A percentile compares a stretch with the other conserved stretches of the same genome.
Conservation (phyloP, 2,797 vertebrate genomes). For the Cheirogaleus major region DNA sequence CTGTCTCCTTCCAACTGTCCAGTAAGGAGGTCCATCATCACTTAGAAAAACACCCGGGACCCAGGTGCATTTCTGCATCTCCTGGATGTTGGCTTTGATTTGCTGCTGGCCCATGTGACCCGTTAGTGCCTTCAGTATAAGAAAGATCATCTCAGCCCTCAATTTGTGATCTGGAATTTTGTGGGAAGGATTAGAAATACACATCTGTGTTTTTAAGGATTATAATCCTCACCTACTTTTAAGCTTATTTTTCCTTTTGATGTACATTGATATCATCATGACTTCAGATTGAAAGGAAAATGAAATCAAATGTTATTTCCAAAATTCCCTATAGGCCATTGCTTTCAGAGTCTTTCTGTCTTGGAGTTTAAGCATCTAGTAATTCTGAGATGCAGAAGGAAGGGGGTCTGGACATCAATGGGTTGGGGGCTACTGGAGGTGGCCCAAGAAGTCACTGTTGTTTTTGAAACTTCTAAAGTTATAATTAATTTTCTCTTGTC, state of each 20-base stretch:
- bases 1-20: background rate
- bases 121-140: background rate
- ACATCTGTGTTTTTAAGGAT: background rate
- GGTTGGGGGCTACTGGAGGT: background rate
- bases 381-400: background rate
- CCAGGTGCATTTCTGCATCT: background rate
- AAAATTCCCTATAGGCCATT: background rate
- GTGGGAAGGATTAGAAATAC: slow-evolving; percentile 22
- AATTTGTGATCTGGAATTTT: background rate
- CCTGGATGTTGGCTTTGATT: background rate
- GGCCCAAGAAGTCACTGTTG: background rate
- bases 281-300: slow-evolving; percentile 22
- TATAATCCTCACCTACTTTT: background rate
- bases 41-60: background rate
- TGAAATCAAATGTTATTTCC: slow-evolving; percentile 26
- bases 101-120: background rate
- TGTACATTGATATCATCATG: background rate
- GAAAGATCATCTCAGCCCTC: background rate
- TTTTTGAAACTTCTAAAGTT: slow-evolving; percentile 43
- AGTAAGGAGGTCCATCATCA: background rate
- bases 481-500: slow-evolving; percentile 24
- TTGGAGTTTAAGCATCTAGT: slow-evolving; percentile 20
- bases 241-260: slow-evolving; percentile 4
- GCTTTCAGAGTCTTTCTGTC: slow-evolving; percentile 30
- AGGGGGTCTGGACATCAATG: background rate